phyloP scores from a whole-genome alignment of 2,113 vertebrate species.

The Anarrhichthys ocellatus region DNA sequence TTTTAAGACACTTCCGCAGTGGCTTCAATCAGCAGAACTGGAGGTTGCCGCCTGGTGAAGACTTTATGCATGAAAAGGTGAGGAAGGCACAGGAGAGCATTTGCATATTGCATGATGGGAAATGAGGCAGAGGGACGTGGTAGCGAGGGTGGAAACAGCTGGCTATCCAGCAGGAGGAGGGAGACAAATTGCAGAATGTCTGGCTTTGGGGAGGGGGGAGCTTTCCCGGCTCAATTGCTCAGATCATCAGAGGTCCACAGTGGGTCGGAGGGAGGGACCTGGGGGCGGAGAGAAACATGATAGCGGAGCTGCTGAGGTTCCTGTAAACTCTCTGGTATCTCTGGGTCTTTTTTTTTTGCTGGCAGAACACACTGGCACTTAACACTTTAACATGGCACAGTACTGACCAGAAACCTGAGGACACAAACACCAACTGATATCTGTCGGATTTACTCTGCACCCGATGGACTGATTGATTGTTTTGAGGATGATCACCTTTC shows the following conservation, averaged over 20 bases:
- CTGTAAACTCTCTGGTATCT: constrained; percentile 66
- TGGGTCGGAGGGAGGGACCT: constrained; percentile 51
- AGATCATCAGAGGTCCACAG: constrained; percentile 54
- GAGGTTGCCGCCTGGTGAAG: neutral
- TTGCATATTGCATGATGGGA: constrained; percentile 32
- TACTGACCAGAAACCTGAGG: constrained; percentile 10
- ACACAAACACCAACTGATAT: constrained; percentile 4
- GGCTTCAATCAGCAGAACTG: neutral
- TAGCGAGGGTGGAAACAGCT: constrained; percentile 70
- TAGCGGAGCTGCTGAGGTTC: constrained; percentile 45
- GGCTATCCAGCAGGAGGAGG: constrained; percentile 56
- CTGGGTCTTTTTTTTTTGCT: constrained; percentile 53
- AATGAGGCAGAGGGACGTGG: constrained; percentile 10
- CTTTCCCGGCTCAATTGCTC: constrained; percentile 45
- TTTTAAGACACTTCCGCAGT: neutral
- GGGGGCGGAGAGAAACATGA: constrained; percentile 59
- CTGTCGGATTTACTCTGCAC: neutral
- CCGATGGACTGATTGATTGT: neutral
- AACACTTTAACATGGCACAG: constrained; percentile 32
- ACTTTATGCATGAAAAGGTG: constrained; percentile 12
- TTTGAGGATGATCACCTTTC: neutral
- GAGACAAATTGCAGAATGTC: constrained; percentile 64
- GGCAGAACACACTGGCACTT: constrained; percentile 57
- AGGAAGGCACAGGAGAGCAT: neutral
- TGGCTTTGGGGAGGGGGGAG: constrained; percentile 56